Evolutionary conservation across 2,113 vertebrate species (phyloP), one percentile per base, ranked within the genome.

Genomic region (Trogon surrucura): DNA sequence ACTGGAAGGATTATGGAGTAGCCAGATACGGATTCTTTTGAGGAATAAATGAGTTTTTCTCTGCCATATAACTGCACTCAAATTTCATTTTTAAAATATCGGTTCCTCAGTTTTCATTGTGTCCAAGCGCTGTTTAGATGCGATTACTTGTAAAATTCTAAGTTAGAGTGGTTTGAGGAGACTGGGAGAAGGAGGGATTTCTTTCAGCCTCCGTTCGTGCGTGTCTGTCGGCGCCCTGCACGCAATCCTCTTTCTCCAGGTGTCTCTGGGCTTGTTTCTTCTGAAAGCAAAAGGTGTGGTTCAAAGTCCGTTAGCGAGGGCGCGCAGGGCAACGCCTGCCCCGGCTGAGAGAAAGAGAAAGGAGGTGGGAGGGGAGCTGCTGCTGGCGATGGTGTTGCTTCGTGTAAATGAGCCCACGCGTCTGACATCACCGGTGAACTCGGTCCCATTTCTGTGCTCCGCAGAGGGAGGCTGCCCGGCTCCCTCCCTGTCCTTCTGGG

Each of bases 381-480:
- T 32, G 1, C 45, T 19, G 45, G 9, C 3, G 3, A 3, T 21
- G 17, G 18, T 5, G n/a, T 13, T 13, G 77, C 61, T 36, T 8
- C 0, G 1, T 34, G 27, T 7, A 7, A 34, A 12, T 1, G 75
- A 34, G 60, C 14, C 48, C 1, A 1, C 34, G 2, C 27, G 1
- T 21, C 80, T 61, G 81, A 13, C 47, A 19, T 2, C 45, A 5
- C 14, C 34, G 1, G 34, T 6, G 16, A 7, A 4, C 7, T 8
- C 80, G 34, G 36, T 2, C 34, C 51, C 5, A 0, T 53, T 64
- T 22, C 69, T 38, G 50, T 5, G 2, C 50, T 15, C 29, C 0
- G 10, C 60, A 16, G 45, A 23, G 27, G 20, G 41, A 29, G 19
- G 2, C 29, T 21, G 45, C 69, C 38, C 25, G 41, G 14, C 34